Conservation (phyloP, 2,113 vertebrate genomes). For the Numida meleagris region DNA sequence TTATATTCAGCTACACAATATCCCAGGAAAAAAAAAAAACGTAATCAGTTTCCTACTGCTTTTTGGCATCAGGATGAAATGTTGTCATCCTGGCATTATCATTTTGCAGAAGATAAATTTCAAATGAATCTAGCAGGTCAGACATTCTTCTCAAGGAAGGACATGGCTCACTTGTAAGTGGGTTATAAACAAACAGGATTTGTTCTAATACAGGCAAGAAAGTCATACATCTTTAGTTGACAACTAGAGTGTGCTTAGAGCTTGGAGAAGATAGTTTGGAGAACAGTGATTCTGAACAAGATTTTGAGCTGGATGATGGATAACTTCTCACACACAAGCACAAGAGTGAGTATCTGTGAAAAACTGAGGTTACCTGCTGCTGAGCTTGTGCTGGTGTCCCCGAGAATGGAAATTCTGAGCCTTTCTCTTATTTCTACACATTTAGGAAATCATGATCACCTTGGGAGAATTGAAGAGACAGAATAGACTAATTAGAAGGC, state of each 20-base stretch:
- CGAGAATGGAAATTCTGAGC: not conserved
- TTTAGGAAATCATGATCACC: not conserved
- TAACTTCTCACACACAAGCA: fast-evolving
- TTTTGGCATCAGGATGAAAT: not conserved
- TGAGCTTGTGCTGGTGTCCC: not conserved
- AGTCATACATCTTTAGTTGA: not conserved
- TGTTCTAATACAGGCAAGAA: not conserved
- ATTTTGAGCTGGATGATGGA: not conserved
- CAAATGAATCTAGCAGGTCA: not conserved
- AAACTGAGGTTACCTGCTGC: not conserved
- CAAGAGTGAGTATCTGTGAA: not conserved
- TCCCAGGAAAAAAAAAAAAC: not conserved
- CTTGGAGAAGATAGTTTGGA: not conserved
- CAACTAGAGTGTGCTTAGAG: not conserved
- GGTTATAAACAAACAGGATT: not conserved
- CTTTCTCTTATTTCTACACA: not conserved
- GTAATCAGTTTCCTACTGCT: not conserved
- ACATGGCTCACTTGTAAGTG: not conserved
- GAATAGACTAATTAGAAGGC: not conserved
- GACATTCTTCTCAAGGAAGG: not conserved
- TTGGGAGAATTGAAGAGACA: not conserved
- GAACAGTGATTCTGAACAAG: not conserved
- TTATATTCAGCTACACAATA: not conserved
- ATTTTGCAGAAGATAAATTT: not conserved
- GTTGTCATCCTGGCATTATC: not conserved